Evolutionary conservation across 1,140 invertebrate genomes (phyloP).

Genomic region (Zophobas atratus): DNA sequence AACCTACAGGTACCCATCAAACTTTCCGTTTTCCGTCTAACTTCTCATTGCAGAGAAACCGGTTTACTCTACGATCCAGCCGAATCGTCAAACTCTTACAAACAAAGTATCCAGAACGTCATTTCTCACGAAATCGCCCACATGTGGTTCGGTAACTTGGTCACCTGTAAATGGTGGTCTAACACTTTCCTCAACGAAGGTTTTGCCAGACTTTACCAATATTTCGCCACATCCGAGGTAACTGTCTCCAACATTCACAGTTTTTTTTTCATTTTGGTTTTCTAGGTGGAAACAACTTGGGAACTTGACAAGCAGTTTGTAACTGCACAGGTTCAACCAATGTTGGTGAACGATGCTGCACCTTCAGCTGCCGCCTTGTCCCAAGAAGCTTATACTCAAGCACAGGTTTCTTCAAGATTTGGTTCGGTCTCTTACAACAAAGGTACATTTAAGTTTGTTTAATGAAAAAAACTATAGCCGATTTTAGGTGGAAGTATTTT

Average conservation of each 20-base stretch:
- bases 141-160: constrained; percentile 80
- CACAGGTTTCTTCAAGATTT: constrained; percentile 72
- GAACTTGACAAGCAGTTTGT: constrained; percentile 73
- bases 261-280: not conserved
- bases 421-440: constrained; percentile 76
- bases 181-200: constrained; percentile 70
- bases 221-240: constrained; percentile 58
- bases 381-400: constrained; percentile 67
- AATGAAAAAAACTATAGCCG: not conserved
- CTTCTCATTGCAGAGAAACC: constrained; percentile 69
- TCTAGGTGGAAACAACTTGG: constrained; percentile 26
- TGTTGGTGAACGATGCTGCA: constrained; percentile 75
- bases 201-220: constrained; percentile 68
- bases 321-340: constrained; percentile 75
- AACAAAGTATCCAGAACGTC: constrained; percentile 69
- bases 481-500: constrained; percentile 73
- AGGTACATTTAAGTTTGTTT: constrained; percentile 62
- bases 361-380: constrained; percentile 74
- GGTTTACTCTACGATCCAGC: constrained; percentile 71
- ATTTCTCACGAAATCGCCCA: constrained; percentile 76
- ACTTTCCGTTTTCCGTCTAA: too few relatives aligned
- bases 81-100: constrained; percentile 65
- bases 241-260: constrained; percentile 3
- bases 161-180: constrained; percentile 71
- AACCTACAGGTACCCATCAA: constrained; percentile 67